phyloP scores from a whole-genome alignment of 2,888 invertebrate genomes.

The Hydrotaea cyrtoneurina region DNA sequence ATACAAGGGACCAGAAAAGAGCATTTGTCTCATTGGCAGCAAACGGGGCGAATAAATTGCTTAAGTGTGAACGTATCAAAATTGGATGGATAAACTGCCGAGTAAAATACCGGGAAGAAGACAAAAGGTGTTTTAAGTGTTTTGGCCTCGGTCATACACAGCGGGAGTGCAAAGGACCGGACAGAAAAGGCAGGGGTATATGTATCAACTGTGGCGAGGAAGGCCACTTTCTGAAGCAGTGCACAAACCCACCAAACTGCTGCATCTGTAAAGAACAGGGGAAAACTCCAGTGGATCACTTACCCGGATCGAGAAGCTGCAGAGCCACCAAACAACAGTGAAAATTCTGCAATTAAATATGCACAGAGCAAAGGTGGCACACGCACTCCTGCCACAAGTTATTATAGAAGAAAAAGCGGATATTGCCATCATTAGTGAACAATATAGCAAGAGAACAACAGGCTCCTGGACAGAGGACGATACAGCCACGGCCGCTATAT shows the following conservation, averaged over 20 bases:
- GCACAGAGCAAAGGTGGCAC: constrained; percentile 11
- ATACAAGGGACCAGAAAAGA: background rate
- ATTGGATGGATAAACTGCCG: constrained; percentile 19
- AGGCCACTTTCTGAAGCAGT: constrained; percentile 22
- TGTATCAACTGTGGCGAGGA: constrained; percentile 35
- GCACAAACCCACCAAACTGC: background rate
- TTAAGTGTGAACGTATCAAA: background rate
- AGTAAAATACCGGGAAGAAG: background rate
- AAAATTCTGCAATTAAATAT: constrained; percentile 7
- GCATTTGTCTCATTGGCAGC: background rate
- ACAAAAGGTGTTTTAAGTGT: constrained; percentile 7
- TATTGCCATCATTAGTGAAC: background rate
- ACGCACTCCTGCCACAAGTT: background rate
- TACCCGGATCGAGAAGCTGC: background rate
- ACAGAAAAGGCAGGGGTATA: background rate
- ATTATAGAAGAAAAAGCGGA: background rate
- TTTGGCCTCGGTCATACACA: background rate
- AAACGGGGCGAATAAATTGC: background rate
- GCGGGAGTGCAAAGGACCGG: background rate
- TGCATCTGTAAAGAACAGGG: background rate
- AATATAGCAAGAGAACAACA: background rate
- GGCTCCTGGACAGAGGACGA: background rate
- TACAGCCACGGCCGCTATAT: too few relatives aligned
- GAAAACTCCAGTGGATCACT: background rate
- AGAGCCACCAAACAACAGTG: background rate